A percentile compares a stretch with the other conserved stretches of the same genome.
Conservation (phyloP, 2,113 vertebrate species). For the rabbit (Oryctolagus cuniculus) region DNA sequence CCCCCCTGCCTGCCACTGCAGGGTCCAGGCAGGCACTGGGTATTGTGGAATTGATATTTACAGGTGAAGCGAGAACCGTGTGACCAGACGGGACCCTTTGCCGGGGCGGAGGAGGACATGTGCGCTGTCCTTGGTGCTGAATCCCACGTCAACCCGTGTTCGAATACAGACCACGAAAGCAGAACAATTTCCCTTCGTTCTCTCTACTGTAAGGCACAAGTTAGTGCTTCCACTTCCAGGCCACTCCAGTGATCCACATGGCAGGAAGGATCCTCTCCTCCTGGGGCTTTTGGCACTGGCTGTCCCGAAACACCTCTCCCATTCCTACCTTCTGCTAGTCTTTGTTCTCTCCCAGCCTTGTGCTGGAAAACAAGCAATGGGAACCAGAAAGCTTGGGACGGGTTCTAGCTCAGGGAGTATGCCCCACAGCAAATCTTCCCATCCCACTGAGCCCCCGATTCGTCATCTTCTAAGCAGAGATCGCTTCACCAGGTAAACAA, state of each 20-base stretch:
- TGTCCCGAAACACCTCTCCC: constrained; percentile 2
- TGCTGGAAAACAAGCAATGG: not conserved
- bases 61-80: not conserved
- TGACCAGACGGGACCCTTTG: not conserved
- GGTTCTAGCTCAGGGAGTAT: not conserved
- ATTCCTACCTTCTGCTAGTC: not conserved
- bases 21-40: not conserved
- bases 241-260: constrained; percentile 4
- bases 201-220: not conserved
- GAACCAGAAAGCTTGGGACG: not conserved
- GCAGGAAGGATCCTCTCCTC: not conserved
- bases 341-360: not conserved
- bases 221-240: not conserved
- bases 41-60: not conserved
- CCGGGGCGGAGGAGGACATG: too few relatives aligned
- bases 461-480: constrained; percentile 36
- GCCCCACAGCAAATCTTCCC: not conserved
- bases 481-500: not conserved
- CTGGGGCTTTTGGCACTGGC: not conserved
- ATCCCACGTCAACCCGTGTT: not conserved
- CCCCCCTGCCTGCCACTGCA: not conserved
- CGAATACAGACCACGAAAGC: not conserved
- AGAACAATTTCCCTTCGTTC: not conserved
- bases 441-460: not conserved
- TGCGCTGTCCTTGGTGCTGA: constrained; percentile 69